Conservation (phyloP, 1,140 invertebrate species). For the Heliconius nattereri region DNA sequence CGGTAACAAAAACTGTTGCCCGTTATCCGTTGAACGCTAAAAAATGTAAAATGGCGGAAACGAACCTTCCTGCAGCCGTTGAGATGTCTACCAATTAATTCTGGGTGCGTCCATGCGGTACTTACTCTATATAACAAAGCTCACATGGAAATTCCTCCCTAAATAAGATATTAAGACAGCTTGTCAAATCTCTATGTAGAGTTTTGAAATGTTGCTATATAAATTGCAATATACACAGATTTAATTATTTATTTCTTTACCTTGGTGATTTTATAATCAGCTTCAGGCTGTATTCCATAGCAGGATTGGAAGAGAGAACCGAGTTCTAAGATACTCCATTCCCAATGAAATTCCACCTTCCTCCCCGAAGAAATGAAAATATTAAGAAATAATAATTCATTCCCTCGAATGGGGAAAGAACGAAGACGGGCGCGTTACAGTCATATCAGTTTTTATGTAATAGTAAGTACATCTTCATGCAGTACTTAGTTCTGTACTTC, state of each 20-base stretch:
- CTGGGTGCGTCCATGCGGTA: slow-evolving; percentile 56
- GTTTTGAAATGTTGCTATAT: not conserved
- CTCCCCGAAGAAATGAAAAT: too few relatives aligned
- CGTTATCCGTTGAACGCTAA: slow-evolving; percentile 37
- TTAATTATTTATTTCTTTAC: too few relatives aligned
- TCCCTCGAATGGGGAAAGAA: too few relatives aligned
- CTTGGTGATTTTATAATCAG: too few relatives aligned
- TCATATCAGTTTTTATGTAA: too few relatives aligned
- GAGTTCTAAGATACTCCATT: too few relatives aligned
- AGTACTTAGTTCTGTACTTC: not conserved
- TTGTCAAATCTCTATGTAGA: not conserved
- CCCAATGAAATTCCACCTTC: too few relatives aligned
- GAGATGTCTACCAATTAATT: slow-evolving; percentile 63
- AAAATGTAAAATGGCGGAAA: slow-evolving; percentile 48
- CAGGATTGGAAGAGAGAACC: too few relatives aligned
- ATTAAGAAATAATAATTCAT: too few relatives aligned
- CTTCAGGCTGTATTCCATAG: too few relatives aligned
- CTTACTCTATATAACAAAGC: slow-evolving; percentile 60
- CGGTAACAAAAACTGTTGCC: slow-evolving; percentile 60
- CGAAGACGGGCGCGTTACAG: too few relatives aligned
- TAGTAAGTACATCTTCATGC: not conserved
- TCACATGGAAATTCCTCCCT: slow-evolving; percentile 51
- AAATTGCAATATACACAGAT: too few relatives aligned
- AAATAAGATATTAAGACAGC: not conserved
- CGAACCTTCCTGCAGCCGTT: slow-evolving; percentile 57